Percentiles rank a stretch among this genome's conserved stretches.
Conservation (phyloP, 2,113 vertebrate species). For the Sialia sialis region DNA sequence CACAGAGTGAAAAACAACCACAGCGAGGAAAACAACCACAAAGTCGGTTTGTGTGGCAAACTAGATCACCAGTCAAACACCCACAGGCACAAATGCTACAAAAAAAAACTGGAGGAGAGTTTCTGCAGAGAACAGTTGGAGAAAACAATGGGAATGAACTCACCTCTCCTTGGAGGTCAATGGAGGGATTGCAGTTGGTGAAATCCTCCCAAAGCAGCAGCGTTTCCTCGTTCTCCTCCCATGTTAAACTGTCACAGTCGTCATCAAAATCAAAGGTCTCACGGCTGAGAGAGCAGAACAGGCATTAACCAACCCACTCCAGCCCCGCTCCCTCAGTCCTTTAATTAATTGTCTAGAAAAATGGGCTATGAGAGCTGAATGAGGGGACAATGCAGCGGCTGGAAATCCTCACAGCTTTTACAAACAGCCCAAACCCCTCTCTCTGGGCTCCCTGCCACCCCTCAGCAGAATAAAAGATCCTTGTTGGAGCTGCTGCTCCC, state of each 20-base stretch:
- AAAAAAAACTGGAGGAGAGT: neutral
- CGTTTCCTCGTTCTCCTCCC: slow-evolving; percentile 97
- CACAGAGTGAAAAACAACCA: neutral
- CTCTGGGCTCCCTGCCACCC: slow-evolving; percentile 9
- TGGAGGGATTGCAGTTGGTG: slow-evolving; percentile 87
- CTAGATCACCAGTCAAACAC: neutral
- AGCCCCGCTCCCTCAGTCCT: neutral
- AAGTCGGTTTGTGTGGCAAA: neutral
- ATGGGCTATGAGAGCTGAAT: neutral
- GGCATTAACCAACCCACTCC: neutral
- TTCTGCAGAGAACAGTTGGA: neutral
- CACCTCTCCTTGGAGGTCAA: slow-evolving; percentile 76
- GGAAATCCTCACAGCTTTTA: neutral
- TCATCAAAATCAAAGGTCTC: slow-evolving; percentile 95
- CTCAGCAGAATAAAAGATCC: neutral
- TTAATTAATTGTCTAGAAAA: neutral
- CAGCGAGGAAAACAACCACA: too few species aligned
- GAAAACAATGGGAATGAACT: neutral
- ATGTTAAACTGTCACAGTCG: slow-evolving; percentile 94
- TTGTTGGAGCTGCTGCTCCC: neutral
- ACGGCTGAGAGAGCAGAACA: slow-evolving; percentile 76
- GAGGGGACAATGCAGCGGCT: neutral
- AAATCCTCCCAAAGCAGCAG: slow-evolving; percentile 97
- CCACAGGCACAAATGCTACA: neutral
- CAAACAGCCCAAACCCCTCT: neutral